Conservation (phyloP, 2,113 vertebrate genomes). For the Ariopsis seemanni region DNA sequence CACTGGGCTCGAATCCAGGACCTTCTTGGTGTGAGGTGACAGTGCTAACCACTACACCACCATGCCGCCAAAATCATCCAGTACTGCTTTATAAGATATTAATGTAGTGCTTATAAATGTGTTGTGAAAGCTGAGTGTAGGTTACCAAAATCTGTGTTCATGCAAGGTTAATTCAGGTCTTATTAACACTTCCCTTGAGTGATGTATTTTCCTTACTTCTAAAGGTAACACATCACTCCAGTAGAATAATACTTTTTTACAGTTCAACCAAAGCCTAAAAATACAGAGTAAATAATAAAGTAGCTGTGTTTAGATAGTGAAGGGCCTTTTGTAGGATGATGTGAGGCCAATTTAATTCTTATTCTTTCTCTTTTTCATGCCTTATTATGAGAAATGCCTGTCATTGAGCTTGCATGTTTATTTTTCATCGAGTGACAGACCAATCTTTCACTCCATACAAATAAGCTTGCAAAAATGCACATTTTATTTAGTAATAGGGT, state of each 20-base stretch:
- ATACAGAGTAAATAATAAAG: neutral
- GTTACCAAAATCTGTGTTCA: neutral
- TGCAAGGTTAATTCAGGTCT: neutral
- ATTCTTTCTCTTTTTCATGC: neutral
- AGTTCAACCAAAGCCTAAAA: neutral
- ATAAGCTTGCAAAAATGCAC: neutral
- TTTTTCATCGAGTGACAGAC: neutral
- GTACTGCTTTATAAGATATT: neutral
- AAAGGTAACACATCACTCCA: neutral
- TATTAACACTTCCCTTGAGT: neutral
- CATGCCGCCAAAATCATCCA: neutral
- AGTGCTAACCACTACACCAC: no score
- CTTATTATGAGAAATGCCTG: neutral
- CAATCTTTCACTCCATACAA: neutral
- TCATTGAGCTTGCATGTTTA: neutral
- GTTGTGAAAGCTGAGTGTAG: neutral
- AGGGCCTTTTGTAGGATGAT: neutral
- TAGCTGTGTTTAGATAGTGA: neutral
- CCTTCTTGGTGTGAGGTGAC: no score
- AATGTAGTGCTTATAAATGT: neutral
- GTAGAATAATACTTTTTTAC: neutral
- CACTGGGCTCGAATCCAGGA: no score
- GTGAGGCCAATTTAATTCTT: neutral
- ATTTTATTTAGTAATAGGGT: neutral
- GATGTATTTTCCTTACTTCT: neutral